Percentiles rank a stretch among this genome's conserved stretches.
These are phyloP conservation scores for Diadema setosum DNA, from an alignment of 35 echinoderm and acorn worm species.

Conservation along the genomic window DNA sequence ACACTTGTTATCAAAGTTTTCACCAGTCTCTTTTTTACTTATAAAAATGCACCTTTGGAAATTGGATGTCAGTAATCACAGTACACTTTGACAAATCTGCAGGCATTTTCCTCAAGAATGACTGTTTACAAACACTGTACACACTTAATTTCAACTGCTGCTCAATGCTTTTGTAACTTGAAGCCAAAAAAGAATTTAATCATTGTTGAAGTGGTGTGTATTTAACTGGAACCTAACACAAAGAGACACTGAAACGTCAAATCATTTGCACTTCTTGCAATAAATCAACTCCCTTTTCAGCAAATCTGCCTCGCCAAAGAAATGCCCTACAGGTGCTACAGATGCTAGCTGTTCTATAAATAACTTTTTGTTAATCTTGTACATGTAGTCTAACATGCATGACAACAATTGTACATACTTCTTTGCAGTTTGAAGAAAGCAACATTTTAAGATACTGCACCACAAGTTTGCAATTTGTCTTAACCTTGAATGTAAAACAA, in stretches of 20 bases:
- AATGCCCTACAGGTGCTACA: neutral
- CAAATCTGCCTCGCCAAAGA: neutral
- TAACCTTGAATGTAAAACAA: neutral
- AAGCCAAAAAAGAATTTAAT: neutral
- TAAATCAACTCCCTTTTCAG: conserved; percentile 1
- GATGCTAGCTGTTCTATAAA: neutral
- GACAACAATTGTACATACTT: conserved; percentile 16
- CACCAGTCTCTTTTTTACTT: neutral
- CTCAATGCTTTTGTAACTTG: neutral
- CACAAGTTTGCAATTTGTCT: conserved; percentile 4
- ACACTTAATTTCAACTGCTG: conserved; percentile 15
- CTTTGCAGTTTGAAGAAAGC: conserved; percentile 15
- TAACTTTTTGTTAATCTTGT: conserved; percentile 10
- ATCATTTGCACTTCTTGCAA: conserved; percentile 1
- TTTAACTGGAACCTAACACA: conserved; percentile 18
- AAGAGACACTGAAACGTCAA: neutral
- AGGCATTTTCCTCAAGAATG: neutral
- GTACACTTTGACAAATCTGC: neutral
- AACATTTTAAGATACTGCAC: conserved; percentile 9
- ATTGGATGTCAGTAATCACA: conserved; percentile 1
- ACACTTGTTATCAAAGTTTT: neutral
- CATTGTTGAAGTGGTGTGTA: neutral
- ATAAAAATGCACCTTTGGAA: conserved; percentile 31
- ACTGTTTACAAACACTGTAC: neutral
- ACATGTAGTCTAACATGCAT: conserved; percentile 18